Conservation (phyloP, 1,140 invertebrate genomes). For the Pristionchus pacificus region DNA sequence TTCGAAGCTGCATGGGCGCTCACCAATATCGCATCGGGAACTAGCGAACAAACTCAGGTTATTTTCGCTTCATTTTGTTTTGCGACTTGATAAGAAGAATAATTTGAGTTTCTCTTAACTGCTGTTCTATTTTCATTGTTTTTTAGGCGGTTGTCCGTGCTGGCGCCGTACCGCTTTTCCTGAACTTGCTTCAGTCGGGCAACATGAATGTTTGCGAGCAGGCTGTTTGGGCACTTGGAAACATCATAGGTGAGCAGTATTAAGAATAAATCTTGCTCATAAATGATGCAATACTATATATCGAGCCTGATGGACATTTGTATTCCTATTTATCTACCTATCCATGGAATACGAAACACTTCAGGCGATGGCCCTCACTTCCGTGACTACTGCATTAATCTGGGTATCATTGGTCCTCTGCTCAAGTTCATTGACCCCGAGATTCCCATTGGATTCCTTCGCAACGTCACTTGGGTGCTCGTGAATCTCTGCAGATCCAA, state of each 20-base stretch:
- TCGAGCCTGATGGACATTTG: slow-evolving; percentile 6
- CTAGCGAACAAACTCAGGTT: slow-evolving; percentile 87
- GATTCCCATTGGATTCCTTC: slow-evolving; percentile 83
- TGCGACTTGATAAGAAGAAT: too few species aligned
- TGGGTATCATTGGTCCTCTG: slow-evolving; percentile 81
- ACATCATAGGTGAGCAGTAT: slow-evolving; percentile 78
- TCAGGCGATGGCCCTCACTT: slow-evolving; percentile 85
- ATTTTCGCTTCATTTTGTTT: too few species aligned
- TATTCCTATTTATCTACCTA: slow-evolving; percentile 19
- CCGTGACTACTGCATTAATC: slow-evolving; percentile 83
- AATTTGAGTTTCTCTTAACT: background rate
- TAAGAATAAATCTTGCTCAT: slow-evolving; percentile 14
- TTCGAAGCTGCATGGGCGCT: slow-evolving; percentile 99
- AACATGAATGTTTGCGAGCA: slow-evolving; percentile 98
- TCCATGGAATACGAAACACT: slow-evolving; percentile 71
- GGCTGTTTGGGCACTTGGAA: slow-evolving; percentile 95
- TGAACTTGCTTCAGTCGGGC: slow-evolving; percentile 78
- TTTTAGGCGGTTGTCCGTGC: slow-evolving; percentile 57
- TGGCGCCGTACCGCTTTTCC: slow-evolving; percentile 88
- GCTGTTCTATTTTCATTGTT: background rate
- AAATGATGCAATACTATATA: background rate
- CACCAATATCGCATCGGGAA: slow-evolving; percentile 97
- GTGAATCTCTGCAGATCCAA: slow-evolving; percentile 94
- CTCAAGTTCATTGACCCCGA: slow-evolving; percentile 85
- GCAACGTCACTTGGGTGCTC: slow-evolving; percentile 97